phyloP scores from a whole-genome alignment of 2,113 vertebrate species.

The Cephalopterus ornatus region DNA sequence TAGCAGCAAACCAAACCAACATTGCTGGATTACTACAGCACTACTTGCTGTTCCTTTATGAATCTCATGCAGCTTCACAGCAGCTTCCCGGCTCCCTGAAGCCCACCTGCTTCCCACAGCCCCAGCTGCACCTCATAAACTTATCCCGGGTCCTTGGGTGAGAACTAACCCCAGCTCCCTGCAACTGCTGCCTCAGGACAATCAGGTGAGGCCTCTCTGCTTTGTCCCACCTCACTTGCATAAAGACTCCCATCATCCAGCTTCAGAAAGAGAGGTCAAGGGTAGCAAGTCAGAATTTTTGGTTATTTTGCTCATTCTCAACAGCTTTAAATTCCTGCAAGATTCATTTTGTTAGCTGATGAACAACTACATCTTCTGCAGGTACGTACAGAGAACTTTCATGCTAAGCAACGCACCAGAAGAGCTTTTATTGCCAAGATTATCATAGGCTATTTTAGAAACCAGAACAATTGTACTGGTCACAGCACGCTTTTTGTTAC shows the following conservation, averaged over 20 bases:
- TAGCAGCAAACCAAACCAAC: not conserved
- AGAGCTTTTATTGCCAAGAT: not conserved
- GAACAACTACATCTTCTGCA: not conserved
- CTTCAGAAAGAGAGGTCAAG: not conserved
- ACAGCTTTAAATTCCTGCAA: not conserved
- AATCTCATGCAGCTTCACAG: not conserved
- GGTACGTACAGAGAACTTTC: not conserved
- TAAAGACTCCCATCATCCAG: not conserved
- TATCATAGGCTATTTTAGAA: not conserved
- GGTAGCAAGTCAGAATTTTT: not conserved
- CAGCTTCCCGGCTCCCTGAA: not conserved
- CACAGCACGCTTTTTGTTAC: not conserved
- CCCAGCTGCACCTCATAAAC: not conserved
- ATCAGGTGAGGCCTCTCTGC: not conserved
- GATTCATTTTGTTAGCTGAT: not conserved
- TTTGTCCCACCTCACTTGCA: not conserved
- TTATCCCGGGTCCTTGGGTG: not conserved
- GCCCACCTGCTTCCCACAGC: not conserved
- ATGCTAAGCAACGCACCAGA: not conserved
- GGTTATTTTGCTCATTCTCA: not conserved
- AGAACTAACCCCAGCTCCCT: not conserved
- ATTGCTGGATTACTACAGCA: not conserved
- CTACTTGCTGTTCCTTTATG: not conserved
- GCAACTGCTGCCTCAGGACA: not conserved
- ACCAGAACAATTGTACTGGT: not conserved